Conservation (phyloP, 1,140 invertebrate genomes). For the Drosophila watanabei region DNA sequence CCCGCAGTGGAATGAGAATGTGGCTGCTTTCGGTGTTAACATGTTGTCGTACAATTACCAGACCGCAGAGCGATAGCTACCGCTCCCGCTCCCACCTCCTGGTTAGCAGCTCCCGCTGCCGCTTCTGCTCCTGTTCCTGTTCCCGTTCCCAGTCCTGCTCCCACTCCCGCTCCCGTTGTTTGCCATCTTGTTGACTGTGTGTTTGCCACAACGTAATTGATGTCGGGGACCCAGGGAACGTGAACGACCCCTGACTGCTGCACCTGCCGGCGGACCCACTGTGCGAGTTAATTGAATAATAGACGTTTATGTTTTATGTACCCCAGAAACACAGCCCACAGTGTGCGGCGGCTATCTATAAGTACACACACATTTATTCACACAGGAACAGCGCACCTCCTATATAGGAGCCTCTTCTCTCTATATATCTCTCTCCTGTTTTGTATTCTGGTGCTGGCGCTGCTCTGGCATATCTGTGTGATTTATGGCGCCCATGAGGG, state of each 20-base stretch:
- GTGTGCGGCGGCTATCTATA: constrained; percentile 32
- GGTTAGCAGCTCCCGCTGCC: not conserved
- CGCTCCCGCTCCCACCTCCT: not conserved
- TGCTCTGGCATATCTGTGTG: constrained; percentile 43
- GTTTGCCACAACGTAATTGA: constrained; percentile 65
- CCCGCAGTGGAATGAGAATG: constrained; percentile 31
- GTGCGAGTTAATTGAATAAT: constrained; percentile 79
- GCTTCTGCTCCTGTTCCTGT: not conserved
- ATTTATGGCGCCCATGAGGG: constrained; percentile 58
- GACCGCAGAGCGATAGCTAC: constrained; percentile 53
- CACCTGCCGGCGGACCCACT: constrained; percentile 53
- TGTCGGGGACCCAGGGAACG: constrained; percentile 40
- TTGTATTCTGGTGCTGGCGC: constrained; percentile 2
- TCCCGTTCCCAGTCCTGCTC: not conserved
- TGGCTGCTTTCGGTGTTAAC: constrained; percentile 71
- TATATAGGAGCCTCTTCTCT: not conserved
- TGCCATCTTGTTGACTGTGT: constrained; percentile 61
- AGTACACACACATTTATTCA: constrained; percentile 30
- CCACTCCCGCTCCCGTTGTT: constrained; percentile 28
- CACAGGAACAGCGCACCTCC: constrained; percentile 6
- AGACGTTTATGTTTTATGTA: constrained; percentile 81
- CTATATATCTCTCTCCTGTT: constrained; percentile 15
- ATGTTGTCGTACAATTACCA: constrained; percentile 80
- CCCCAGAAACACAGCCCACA: constrained; percentile 24
- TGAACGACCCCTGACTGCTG: constrained; percentile 43